These are phyloP conservation scores for Polydrusus cervinus DNA, from an alignment of 2,888 invertebrate genomes.

Conservation along the genomic window DNA sequence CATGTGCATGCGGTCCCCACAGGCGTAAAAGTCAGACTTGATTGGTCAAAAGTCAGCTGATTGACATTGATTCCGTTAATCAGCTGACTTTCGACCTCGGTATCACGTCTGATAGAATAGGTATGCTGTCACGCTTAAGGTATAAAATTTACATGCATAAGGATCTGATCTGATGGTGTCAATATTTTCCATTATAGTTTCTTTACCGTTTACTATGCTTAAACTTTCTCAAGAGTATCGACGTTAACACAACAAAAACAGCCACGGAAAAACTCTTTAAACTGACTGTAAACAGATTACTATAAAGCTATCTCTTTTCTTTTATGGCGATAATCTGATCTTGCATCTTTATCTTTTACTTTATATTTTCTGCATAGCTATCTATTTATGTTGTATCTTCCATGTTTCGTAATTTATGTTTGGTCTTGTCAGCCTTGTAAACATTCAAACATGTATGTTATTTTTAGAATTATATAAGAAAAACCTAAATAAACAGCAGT, in stretches of 20 bases:
- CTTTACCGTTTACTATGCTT: not conserved
- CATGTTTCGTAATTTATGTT: constrained; percentile 19
- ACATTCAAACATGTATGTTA: not conserved
- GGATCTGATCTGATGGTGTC: too few species aligned
- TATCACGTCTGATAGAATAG: too few species aligned
- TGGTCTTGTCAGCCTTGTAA: not conserved
- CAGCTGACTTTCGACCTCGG: too few species aligned
- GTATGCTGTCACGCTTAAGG: too few species aligned
- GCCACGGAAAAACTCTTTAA: not conserved
- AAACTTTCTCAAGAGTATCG: not conserved
- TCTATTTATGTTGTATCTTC: constrained; percentile 5
- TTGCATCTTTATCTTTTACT: constrained; percentile 1
- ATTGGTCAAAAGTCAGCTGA: too few species aligned
- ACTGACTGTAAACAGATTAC: not conserved
- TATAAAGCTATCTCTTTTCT: not conserved
- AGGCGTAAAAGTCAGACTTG: too few species aligned
- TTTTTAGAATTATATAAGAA: constrained; percentile 15
- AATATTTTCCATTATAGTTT: not conserved
- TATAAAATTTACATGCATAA: too few species aligned
- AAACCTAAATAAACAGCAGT: not conserved
- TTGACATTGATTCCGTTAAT: too few species aligned
- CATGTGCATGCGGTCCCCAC: too few species aligned
- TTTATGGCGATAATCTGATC: not conserved
- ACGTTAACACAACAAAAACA: not conserved
- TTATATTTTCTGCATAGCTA: constrained; percentile 6